Conservation (phyloP, 2,113 vertebrate species). For the Morone chrysops region DNA sequence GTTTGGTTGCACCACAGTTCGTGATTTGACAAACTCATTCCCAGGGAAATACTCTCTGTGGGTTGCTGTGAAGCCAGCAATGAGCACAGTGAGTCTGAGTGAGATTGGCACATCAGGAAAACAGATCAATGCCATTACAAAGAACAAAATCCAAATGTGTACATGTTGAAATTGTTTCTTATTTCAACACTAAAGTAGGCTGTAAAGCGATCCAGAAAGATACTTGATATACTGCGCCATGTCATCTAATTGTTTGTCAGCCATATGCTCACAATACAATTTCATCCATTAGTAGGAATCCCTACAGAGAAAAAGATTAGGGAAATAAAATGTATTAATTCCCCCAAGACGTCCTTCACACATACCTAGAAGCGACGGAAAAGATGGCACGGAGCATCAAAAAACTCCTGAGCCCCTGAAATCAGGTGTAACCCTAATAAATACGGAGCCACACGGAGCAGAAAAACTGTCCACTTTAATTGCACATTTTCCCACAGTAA, state of each 20-base stretch:
- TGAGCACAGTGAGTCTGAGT: conserved; percentile 27
- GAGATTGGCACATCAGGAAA: conserved; percentile 44
- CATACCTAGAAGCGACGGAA: conserved; percentile 47
- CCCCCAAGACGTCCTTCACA: conserved; percentile 54
- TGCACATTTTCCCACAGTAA: conserved; percentile 84
- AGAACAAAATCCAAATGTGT: conserved; percentile 14
- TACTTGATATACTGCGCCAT: conserved; percentile 1
- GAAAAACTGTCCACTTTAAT: conserved; percentile 81
- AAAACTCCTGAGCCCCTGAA: conserved; percentile 61
- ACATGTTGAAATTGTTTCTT: neutral
- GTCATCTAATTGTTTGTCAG: conserved; percentile 44
- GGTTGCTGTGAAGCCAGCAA: conserved; percentile 7
- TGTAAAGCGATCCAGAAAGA: conserved; percentile 18
- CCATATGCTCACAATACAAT: conserved; percentile 56
- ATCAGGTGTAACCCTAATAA: conserved; percentile 82
- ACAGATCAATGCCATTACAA: conserved; percentile 49
- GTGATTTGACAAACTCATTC: conserved; percentile 61
- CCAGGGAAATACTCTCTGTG: conserved; percentile 47
- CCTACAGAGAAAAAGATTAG: conserved; percentile 45
- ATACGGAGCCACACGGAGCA: conserved; percentile 62
- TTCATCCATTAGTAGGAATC: conserved; percentile 56
- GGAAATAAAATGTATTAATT: conserved; percentile 62
- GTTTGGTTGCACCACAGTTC: conserved; percentile 52
- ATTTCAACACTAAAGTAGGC: conserved; percentile 20
- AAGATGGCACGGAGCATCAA: conserved; percentile 43